A percentile compares a stretch with the other conserved stretches of the same genome.
These are phyloP conservation scores for Eupithecia exiguata DNA, from an alignment of 2,888 invertebrate species.

Conservation along the genomic window DNA sequence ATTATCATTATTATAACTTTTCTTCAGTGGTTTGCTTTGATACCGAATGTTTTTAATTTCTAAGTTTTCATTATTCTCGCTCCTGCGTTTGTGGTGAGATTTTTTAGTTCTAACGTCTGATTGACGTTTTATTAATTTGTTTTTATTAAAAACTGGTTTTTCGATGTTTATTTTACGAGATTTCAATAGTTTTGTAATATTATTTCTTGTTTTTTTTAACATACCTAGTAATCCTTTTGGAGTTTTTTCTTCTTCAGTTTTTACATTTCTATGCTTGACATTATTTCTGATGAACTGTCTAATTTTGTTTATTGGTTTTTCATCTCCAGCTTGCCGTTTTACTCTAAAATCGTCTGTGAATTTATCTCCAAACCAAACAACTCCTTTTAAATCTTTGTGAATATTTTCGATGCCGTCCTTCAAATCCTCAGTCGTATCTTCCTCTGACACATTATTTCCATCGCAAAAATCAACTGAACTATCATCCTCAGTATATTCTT, in stretches of 20 bases:
- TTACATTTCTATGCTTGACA: conserved; percentile 37
- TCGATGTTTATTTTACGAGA: conserved; percentile 34
- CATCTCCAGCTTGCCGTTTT: conserved; percentile 53
- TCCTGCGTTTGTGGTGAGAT: conserved; percentile 12
- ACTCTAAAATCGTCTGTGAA: conserved; percentile 39
- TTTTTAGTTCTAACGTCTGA: conserved; percentile 16
- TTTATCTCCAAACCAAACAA: conserved; percentile 51
- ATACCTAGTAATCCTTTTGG: conserved; percentile 49
- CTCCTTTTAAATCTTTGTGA: conserved; percentile 58
- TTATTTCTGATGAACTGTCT: conserved; percentile 46
- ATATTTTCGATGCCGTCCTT: conserved; percentile 54
- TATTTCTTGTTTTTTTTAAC: conserved; percentile 42
- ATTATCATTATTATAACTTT: neutral
- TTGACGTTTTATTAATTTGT: conserved; percentile 27
- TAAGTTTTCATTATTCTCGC: neutral
- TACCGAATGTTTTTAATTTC: neutral
- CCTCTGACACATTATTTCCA: conserved; percentile 40
- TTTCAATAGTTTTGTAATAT: conserved; percentile 40
- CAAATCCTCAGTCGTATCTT: conserved; percentile 47
- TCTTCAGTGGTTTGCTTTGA: neutral
- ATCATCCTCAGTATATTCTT: conserved; percentile 43
- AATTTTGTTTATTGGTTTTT: conserved; percentile 37
- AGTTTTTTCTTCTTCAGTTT: conserved; percentile 45
- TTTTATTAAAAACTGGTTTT: conserved; percentile 38
- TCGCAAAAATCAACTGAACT: conserved; percentile 47